Percentiles rank a stretch among this genome's conserved stretches.
phyloP scores from a whole-genome alignment of 2,888 invertebrate genomes.

The Tetramorium bicarinatum region DNA sequence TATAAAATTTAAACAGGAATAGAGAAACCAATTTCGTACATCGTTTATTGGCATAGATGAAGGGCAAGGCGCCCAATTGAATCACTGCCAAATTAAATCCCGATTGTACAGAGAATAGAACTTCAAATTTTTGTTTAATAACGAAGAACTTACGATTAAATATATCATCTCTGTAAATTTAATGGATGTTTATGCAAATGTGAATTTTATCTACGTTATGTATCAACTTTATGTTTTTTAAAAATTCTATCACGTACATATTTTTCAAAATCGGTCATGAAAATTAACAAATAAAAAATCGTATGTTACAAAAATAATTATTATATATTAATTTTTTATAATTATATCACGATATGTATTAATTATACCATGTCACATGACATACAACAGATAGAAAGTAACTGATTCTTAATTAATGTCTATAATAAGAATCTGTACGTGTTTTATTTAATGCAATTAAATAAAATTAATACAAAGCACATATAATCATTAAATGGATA shows the following conservation, averaged over 20 bases:
- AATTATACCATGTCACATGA: not conserved
- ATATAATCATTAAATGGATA: not conserved
- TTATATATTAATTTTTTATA: constrained; percentile 6
- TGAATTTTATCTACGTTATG: not conserved
- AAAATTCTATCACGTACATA: not conserved
- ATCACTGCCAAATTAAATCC: constrained; percentile 81
- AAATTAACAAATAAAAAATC: constrained; percentile 15
- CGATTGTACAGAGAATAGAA: constrained; percentile 81
- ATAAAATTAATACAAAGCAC: not conserved
- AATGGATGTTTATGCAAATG: not conserved
- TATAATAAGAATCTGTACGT: not conserved
- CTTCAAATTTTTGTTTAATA: constrained; percentile 65
- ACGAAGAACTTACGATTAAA: constrained; percentile 52
- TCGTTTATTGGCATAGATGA: constrained; percentile 84
- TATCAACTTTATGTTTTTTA: not conserved
- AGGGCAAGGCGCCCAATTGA: constrained; percentile 85
- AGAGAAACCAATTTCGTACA: constrained; percentile 83
- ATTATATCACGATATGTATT: not conserved
- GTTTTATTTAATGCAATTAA: not conserved
- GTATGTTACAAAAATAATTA: not conserved
- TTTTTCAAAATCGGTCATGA: not conserved
- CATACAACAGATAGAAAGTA: not conserved
- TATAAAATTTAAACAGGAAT: constrained; percentile 69
- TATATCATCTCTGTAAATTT: constrained; percentile 61
- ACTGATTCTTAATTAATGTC: not conserved